Percentiles rank a stretch among this genome's conserved stretches.
These are phyloP conservation scores for Oreochromis grahami DNA, from an alignment of 2,797 vertebrate species.

Conservation along the genomic window DNA sequence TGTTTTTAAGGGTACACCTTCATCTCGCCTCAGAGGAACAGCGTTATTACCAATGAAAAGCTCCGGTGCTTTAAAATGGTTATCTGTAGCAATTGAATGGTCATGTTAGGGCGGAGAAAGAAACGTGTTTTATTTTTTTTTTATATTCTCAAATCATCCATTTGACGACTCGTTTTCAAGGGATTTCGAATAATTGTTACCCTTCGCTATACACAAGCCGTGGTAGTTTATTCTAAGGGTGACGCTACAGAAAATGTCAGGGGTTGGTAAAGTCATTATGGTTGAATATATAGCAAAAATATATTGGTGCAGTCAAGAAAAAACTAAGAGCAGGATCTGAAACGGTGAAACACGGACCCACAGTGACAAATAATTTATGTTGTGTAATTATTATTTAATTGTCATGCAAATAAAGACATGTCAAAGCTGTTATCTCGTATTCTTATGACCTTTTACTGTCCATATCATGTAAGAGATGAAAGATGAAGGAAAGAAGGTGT, in stretches of 20 bases:
- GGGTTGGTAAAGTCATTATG: not conserved
- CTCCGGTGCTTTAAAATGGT: not conserved
- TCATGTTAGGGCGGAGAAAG: not conserved
- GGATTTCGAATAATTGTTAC: not conserved
- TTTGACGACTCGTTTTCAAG: not conserved
- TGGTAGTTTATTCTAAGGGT: not conserved
- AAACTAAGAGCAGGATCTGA: not conserved
- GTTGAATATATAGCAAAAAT: not conserved
- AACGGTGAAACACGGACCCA: not conserved
- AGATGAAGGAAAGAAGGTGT: not conserved
- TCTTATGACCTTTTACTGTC: not conserved
- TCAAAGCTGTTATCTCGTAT: not conserved
- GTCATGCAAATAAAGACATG: not conserved
- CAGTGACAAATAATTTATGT: not conserved
- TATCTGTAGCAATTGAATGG: not conserved
- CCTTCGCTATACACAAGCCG: not conserved
- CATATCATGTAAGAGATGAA: not conserved
- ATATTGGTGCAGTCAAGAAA: not conserved
- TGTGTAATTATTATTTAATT: not conserved
- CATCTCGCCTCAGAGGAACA: not conserved
- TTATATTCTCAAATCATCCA: not conserved
- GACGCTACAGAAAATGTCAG: not conserved
- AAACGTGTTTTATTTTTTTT: not conserved
- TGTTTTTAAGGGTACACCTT: not conserved
- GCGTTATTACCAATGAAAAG: constrained; percentile 14